Evolutionary conservation across 1,140 invertebrate genomes (phyloP), one percentile per base, ranked within the genome.

Genomic region (Hylaeus anthracinus): DNA sequence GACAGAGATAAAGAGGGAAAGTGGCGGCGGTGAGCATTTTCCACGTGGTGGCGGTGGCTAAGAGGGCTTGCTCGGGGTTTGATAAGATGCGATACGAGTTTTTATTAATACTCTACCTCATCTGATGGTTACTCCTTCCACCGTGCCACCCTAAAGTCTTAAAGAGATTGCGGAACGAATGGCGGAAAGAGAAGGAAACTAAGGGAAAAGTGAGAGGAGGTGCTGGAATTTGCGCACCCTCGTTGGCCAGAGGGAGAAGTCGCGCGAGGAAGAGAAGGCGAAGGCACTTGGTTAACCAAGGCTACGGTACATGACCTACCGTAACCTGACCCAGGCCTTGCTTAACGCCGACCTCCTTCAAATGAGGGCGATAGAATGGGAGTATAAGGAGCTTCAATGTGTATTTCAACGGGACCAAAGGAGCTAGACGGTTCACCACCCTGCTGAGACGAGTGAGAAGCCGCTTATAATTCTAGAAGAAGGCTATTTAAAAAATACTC

Each of bases 61-160:
- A 88, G 79, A 83, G 86, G 78, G 63, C 83, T 85, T 77, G 81
- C 66, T 55, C 39, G 71, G 56, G 73, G 79, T 71, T 87, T 82
- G 84, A 88, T 88, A 88, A 88, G 87, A 88, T 86, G 86, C 79
- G 87, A 88, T 86, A 79, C 79, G 86, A 88, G 86, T 82, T 88
- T 88, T 88, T 88, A 88, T 88, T 88, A 88, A 88, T 88, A 88
- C 81, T 88, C 87, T 75, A 73, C 86, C 80, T 75, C 83, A 78
- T 88, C 86, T 86, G 82, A 74, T 72, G 58, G 72, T 74, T 84
- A 77, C 71, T 72, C 77, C 78, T 58, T 55, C 72, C 71, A 58
- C 75, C 73, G 56, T 53, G 39, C 5, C 75, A 61, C 74, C 76
- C 77, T 80, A 83, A 88, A 88, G 86, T 88, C 84, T 88, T 87